phyloP scores from a whole-genome alignment of 2,888 invertebrate genomes.

The Agrotis puta region DNA sequence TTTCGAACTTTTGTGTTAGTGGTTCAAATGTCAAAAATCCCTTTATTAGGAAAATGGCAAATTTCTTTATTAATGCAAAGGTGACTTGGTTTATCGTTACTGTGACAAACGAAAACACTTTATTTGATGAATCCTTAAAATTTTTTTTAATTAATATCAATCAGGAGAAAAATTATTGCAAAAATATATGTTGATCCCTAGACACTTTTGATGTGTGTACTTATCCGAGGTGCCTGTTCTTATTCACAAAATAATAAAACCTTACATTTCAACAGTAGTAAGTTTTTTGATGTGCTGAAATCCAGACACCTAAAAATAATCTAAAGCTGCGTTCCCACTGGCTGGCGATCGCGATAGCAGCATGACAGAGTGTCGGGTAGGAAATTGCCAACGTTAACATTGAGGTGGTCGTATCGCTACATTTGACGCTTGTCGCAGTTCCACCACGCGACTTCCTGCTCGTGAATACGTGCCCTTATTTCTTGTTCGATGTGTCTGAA shows the following conservation, averaged over 20 bases:
- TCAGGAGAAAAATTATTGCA: too few species aligned
- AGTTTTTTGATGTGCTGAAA: not conserved
- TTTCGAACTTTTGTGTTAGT: too few species aligned
- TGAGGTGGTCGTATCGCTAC: constrained; percentile 37
- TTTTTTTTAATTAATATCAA: too few species aligned
- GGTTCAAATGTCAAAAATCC: too few species aligned
- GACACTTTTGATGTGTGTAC: too few species aligned
- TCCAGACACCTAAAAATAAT: constrained; percentile 25
- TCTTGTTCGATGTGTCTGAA: not conserved
- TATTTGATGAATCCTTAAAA: too few species aligned
- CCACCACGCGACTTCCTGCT: constrained; percentile 34
- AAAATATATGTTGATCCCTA: too few species aligned
- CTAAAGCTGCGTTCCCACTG: constrained; percentile 27
- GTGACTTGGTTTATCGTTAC: too few species aligned
- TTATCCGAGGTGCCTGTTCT: not conserved
- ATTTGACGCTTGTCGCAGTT: constrained; percentile 17
- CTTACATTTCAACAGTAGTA: not conserved
- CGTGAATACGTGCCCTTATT: constrained; percentile 32
- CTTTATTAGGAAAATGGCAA: too few species aligned
- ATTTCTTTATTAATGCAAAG: too few species aligned
- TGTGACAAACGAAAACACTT: too few species aligned
- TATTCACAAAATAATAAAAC: not conserved
- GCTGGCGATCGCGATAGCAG: constrained; percentile 52
- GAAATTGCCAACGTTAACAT: constrained; percentile 55
- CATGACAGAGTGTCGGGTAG: constrained; percentile 46